Base-by-base conservation (phyloP, 1,140 invertebrate genomes). In the Harpegnathos saltator region DNA sequence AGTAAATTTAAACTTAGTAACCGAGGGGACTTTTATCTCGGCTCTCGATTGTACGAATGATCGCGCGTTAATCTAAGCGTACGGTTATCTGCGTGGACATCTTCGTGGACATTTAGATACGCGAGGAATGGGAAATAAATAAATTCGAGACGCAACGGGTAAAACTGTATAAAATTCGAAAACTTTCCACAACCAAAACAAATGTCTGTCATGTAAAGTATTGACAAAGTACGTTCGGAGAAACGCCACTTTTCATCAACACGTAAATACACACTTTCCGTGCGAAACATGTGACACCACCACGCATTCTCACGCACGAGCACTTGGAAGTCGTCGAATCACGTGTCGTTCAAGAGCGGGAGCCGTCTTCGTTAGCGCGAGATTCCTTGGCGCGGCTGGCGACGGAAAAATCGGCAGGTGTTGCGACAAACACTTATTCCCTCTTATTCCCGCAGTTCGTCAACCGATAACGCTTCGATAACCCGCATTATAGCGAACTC, bases 401-500 rank as follows among this genome's bases (percentile, higher is more conserved):
- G 29, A 74, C 7, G 4, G 24, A 19, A 66, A 19, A 52, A 22
- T 63, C n/a, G 15, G 38, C 38, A 44, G 38, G 38, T 44, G 14
- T 52, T 11, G 24, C 44, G n/a, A 61, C 5, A 4, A 63, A 2
- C n/a, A n/a, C 5, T 66, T 65, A 38, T 54, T 17, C n/a, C n/a
- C n/a, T n/a, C 11, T 78, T 22, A 38, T n/a, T 48, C 68, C 24
- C 26, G 29, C 22, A 38, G 33, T 71, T 58, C 38, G 58, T 74
- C 50, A 56, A 52, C 78, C 69, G 78, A 82, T 82, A 82, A 62
- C 58, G 22, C n/a, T 62, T 15, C 56, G 85, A 82, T 86, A 86
- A 85, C 54, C 56, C 52, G 24, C 54, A n/a, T 52, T 62, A 15
- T 33, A 50, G n/a, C 44, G 33, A 38, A 38, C 54, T 82, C 68